Evolutionary conservation across 2,797 vertebrate species (phyloP).

Genomic region (Sciurus carolinensis): DNA sequence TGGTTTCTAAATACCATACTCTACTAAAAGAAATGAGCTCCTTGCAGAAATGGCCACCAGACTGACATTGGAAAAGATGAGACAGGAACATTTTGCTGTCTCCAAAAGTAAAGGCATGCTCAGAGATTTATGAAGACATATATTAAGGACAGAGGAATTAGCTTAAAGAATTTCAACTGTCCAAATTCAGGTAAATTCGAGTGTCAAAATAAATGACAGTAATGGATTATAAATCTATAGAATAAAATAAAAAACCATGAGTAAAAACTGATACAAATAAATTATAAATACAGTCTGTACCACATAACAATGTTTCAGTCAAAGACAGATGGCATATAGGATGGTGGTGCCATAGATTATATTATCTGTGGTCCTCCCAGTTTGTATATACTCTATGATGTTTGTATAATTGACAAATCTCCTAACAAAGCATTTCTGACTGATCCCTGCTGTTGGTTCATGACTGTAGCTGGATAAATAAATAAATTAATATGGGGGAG

Average conservation of each 20-base stretch:
- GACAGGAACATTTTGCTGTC: neutral
- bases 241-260: conserved; percentile 60
- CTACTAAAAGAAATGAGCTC: conserved; percentile 34
- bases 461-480: neutral
- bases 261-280: neutral
- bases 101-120: neutral
- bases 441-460: neutral
- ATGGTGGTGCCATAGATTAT: neutral
- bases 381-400: neutral
- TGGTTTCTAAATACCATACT: conserved; percentile 38
- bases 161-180: neutral
- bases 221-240: neutral
- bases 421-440: neutral
- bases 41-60: conserved; percentile 14
- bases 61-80: neutral
- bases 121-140: neutral
- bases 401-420: neutral
- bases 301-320: neutral
- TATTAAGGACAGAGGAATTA: neutral
- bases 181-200: neutral
- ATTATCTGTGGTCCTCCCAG: neutral
- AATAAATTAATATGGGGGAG: neutral
- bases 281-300: neutral
- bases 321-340: neutral
- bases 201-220: conserved; percentile 32